Base-by-base conservation (phyloP, 1,140 invertebrate genomes). In the Neodiprion pinetum region DNA sequence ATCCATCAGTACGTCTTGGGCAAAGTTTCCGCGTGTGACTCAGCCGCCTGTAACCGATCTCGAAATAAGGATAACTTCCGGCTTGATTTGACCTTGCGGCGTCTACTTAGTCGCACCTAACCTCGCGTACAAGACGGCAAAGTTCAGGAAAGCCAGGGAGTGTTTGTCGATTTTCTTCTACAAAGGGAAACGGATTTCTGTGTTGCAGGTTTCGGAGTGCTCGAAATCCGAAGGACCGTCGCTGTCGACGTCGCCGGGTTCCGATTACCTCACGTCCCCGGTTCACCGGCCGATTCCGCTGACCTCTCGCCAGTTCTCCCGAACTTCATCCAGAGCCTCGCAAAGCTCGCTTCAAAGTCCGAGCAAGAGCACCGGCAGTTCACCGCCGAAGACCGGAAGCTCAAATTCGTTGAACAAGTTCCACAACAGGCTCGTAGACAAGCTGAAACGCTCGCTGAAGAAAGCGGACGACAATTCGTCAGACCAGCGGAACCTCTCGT, bases 381-480 rank as follows among this genome's bases (percentile, higher is more conserved):
- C 92, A 72, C 91, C 92, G 50, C 89, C 91, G 40, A 90, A 90
- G 78, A 89, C 88, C 68, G 90, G 89, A 70, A 90, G 83, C 74
- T 89, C 90, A 21, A 91, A 88, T 78, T 94, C 94, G 75, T 87
- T 94, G 76, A 95, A 95, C 79, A 96, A 96, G 88, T 96, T 96
- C 85, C 95, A 96, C 90, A 93, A 91, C 84, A 92, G 94, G 75
- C 90, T 96, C 80, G 93, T 96, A 76, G 95, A 96, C 85, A 95
- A 95, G 87, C 86, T 96, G 80, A 94, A 94, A 85, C 91, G 93
- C 73, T 94, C 94, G 72, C 89, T 96, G 84, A 91, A 91, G 80
- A 93, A 91, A 74, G 85, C 85, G 72, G 93, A 92, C 80, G 92
- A 93, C 78, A 88, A 86, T 48, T 89, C 90, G 12, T 91, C 90